Evolutionary conservation across 2,113 vertebrate genomes (phyloP).

Genomic region (Serilophus lunatus): DNA sequence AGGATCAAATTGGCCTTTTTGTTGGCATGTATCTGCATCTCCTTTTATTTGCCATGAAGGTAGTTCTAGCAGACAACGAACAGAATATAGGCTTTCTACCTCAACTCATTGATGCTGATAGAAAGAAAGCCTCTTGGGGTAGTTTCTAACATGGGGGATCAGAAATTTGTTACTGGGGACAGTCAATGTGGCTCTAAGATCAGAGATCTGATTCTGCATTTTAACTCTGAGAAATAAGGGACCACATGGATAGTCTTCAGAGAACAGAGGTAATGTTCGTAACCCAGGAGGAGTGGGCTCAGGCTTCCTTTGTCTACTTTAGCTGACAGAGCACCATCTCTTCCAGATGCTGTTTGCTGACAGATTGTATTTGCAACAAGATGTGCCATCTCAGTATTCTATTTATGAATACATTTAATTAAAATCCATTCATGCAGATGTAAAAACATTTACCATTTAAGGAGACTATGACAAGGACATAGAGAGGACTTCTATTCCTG

Average conservation of each 20-base stretch:
- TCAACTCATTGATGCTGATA: neutral
- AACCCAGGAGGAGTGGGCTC: neutral
- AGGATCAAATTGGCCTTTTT: neutral
- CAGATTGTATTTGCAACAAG: constrained; percentile 45
- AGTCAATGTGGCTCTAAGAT: neutral
- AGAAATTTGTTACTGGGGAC: neutral
- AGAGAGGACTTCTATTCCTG: constrained; percentile 26
- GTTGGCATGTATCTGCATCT: neutral
- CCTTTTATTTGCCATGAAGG: neutral
- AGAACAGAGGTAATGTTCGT: neutral
- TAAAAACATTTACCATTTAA: constrained; percentile 26
- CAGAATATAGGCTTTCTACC: neutral
- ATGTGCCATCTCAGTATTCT: constrained; percentile 48
- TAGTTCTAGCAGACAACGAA: neutral
- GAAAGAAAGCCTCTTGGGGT: neutral
- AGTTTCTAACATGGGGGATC: neutral
- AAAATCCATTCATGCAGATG: constrained; percentile 51
- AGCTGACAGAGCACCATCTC: constrained; percentile 41
- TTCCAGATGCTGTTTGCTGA: constrained; percentile 49
- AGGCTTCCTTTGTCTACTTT: constrained; percentile 29
- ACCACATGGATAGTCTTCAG: neutral
- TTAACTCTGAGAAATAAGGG: neutral
- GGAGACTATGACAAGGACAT: neutral
- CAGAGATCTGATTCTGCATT: neutral
- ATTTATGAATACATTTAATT: constrained; percentile 53